Percentiles rank a stretch among this genome's conserved stretches.
phyloP scores from a whole-genome alignment of 2,113 vertebrate species.

The Stigmatopora nigra region DNA sequence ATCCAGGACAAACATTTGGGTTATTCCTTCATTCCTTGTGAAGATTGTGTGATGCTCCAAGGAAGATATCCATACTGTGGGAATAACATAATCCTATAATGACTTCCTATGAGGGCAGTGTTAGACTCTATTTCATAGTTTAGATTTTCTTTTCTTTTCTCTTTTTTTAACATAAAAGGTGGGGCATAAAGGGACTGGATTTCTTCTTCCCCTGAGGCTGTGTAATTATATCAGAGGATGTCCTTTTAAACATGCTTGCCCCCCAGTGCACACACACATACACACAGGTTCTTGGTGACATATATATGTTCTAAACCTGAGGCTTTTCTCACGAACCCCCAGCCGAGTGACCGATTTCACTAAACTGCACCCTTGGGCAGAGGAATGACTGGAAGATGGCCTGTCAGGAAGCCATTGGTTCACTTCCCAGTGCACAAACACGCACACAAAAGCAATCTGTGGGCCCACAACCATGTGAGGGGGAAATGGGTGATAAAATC shows the following conservation, averaged over 20 bases:
- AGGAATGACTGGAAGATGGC: slow-evolving; percentile 37
- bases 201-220: slow-evolving; percentile 36
- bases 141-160: background rate
- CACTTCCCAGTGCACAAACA: slow-evolving; percentile 44
- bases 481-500: slow-evolving; percentile 68
- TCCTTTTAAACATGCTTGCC: slow-evolving; percentile 50
- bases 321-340: slow-evolving; percentile 49
- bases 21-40: slow-evolving; percentile 30
- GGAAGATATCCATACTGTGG: slow-evolving; percentile 44
- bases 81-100: slow-evolving; percentile 61
- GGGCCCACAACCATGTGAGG: slow-evolving; percentile 43
- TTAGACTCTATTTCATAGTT: slow-evolving; percentile 41
- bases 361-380: slow-evolving; percentile 60
- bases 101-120: slow-evolving; percentile 46
- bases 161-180: slow-evolving; percentile 10
- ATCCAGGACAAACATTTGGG: slow-evolving; percentile 35
- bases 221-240: slow-evolving; percentile 62
- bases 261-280: slow-evolving; percentile 11
- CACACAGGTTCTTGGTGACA: slow-evolving; percentile 36
- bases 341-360: slow-evolving; percentile 57
- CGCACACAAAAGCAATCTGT: slow-evolving; percentile 30
- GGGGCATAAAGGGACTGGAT: slow-evolving; percentile 18
- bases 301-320: slow-evolving; percentile 48
- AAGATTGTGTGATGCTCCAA: slow-evolving; percentile 18
- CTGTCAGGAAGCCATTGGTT: slow-evolving; percentile 54